phyloP scores from a whole-genome alignment of 2,797 vertebrate genomes.

The Phrynocephalus forsythii region DNA sequence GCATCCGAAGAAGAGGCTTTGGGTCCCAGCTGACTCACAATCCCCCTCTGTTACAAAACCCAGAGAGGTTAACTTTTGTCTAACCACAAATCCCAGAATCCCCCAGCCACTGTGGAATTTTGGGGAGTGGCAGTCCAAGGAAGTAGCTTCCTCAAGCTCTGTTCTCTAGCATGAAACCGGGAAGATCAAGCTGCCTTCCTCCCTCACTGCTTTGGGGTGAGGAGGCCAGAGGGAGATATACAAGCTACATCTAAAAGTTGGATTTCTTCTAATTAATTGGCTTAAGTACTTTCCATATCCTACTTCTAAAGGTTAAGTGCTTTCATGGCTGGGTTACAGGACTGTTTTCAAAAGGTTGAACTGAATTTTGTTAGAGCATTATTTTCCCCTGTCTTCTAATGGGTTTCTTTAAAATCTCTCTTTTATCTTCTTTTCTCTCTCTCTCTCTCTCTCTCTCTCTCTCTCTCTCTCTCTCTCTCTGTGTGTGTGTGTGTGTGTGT shows the following conservation, averaged over 20 bases:
- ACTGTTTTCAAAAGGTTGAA: slow-evolving; percentile 26
- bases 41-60: too few species aligned
- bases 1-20: too few species aligned
- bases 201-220: not conserved
- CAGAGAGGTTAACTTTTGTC: too few species aligned
- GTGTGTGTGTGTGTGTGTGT: too few species aligned
- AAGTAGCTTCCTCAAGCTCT: too few species aligned
- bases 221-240: slow-evolving; percentile 8
- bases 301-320: slow-evolving; percentile 13
- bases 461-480: too few species aligned
- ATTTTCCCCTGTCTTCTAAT: not conserved
- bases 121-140: too few species aligned
- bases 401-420: not conserved
- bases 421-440: too few species aligned
- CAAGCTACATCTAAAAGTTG: slow-evolving; percentile 9
- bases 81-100: too few species aligned
- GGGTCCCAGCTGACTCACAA: too few species aligned
- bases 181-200: not conserved
- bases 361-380: not conserved
- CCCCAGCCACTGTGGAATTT: too few species aligned
- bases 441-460: too few species aligned
- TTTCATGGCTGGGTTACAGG: slow-evolving; percentile 26
- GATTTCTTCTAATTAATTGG: slow-evolving; percentile 38
- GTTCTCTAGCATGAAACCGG: not conserved
- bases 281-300: slow-evolving; percentile 16